These are phyloP conservation scores for Zosterops hypoxanthus DNA, from an alignment of 2,113 vertebrate genomes.

Conservation along the genomic window DNA sequence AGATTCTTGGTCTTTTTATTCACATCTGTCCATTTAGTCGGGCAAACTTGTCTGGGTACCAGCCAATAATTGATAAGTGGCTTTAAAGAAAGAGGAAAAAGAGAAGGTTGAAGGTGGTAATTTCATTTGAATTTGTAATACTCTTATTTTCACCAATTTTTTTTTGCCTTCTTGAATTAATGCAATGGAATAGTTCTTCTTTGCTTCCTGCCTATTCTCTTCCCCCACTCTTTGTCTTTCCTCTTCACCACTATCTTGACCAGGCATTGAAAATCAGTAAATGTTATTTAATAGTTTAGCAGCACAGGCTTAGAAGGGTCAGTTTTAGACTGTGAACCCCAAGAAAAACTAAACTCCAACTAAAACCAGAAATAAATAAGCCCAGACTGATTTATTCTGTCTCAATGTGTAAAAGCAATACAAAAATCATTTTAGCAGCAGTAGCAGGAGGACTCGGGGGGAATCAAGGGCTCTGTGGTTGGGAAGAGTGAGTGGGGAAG, in stretches of 20 bases:
- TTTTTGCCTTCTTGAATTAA: background rate
- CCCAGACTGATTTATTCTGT: background rate
- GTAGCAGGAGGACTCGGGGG: background rate
- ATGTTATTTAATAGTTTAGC: background rate
- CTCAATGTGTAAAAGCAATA: background rate
- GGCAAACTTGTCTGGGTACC: background rate
- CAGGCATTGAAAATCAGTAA: background rate
- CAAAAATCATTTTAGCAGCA: background rate
- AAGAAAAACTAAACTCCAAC: background rate
- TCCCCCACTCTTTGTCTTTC: too few species aligned
- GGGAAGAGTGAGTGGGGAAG: background rate
- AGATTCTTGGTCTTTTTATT: background rate
- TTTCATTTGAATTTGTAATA: background rate
- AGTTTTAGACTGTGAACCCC: background rate
- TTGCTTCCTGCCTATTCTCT: background rate
- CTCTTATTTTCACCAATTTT: background rate
- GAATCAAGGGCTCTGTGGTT: background rate
- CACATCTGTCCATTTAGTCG: background rate
- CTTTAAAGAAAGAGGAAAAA: background rate
- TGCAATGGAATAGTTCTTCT: rapidly evolving
- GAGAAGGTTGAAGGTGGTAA: background rate
- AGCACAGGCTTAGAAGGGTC: background rate
- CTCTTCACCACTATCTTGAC: rapidly evolving
- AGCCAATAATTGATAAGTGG: background rate
- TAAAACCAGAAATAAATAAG: background rate